Percentiles rank a stretch among this genome's conserved stretches.
Evolutionary conservation across 2,888 invertebrate genomes (phyloP).

Genomic region (Teleogryllus oceanicus): DNA sequence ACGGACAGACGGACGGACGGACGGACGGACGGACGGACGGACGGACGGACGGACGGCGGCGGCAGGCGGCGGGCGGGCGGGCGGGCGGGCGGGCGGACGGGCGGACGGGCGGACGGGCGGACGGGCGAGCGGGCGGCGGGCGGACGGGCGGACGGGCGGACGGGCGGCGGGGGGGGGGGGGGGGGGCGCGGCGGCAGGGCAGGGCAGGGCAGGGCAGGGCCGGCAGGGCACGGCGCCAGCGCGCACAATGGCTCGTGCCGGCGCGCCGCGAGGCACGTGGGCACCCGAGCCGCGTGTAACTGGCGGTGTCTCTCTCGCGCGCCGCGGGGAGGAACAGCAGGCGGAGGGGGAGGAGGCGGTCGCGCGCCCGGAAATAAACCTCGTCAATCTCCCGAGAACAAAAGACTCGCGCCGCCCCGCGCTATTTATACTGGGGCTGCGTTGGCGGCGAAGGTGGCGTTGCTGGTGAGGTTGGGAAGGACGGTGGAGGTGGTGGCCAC

Average conservation of each 20-base stretch:
- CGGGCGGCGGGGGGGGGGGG: no score
- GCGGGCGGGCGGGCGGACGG: no score
- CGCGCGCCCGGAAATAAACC: background rate
- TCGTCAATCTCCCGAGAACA: conserved; percentile 9
- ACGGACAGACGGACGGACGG: no score
- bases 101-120: no score
- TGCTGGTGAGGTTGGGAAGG: background rate
- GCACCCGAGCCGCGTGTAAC: background rate
- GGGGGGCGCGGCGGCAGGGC: no score
- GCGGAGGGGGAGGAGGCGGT: background rate
- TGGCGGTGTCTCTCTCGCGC: no score
- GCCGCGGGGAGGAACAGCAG: no score
- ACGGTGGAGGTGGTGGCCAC: background rate
- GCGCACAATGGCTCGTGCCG: conserved; percentile 42
- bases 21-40: no score
- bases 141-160: no score
- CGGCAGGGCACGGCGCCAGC: conserved; percentile 48
- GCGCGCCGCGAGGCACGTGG: background rate
- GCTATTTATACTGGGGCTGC: background rate
- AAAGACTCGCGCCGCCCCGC: conserved; percentile 4
- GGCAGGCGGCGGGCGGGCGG: no score
- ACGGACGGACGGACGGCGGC: no score
- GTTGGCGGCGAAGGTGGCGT: background rate
- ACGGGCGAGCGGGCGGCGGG: no score
- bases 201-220: conserved; percentile 39